Conservation (phyloP, 2,888 invertebrate species). For the Xylota sylvarum region DNA sequence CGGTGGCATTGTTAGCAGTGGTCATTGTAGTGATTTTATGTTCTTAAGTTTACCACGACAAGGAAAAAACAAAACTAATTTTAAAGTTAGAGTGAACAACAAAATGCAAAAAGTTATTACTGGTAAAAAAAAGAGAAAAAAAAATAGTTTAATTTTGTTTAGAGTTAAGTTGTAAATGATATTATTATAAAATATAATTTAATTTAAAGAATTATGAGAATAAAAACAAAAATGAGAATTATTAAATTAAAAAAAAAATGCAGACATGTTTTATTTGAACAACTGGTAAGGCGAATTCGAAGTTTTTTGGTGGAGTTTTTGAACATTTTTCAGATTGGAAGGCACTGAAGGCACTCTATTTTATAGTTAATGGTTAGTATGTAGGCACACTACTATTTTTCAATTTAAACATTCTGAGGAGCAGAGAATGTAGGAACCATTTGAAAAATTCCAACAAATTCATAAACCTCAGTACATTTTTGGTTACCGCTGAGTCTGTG, state of each 20-base stretch:
- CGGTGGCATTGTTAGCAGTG: slow-evolving; percentile 66
- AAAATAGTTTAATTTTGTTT: slow-evolving; percentile 79
- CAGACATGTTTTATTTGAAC: slow-evolving; percentile 52
- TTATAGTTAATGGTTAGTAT: too few relatives aligned
- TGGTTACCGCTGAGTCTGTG: too few relatives aligned
- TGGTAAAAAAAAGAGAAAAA: slow-evolving; percentile 54
- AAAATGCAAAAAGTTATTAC: slow-evolving; percentile 60
- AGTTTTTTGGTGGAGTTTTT: too few relatives aligned
- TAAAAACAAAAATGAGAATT: slow-evolving; percentile 76
- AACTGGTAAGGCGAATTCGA: not conserved
- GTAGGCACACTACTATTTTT: too few relatives aligned
- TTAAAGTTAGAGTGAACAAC: slow-evolving; percentile 50
- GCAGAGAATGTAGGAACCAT: too few relatives aligned
- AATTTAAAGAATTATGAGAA: slow-evolving; percentile 79
- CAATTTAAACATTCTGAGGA: too few relatives aligned
- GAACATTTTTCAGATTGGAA: too few relatives aligned
- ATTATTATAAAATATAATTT: slow-evolving; percentile 81
- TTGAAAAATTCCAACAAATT: too few relatives aligned
- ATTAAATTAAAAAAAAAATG: slow-evolving; percentile 67
- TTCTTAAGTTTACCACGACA: slow-evolving; percentile 63
- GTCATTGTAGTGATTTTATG: slow-evolving; percentile 74
- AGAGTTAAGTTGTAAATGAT: slow-evolving; percentile 84
- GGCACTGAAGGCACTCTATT: too few relatives aligned
- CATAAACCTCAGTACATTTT: too few relatives aligned
- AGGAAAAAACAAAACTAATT: slow-evolving; percentile 30